Evolutionary conservation across 1,140 invertebrate genomes (phyloP), one percentile per base, ranked within the genome.

Genomic region (Meteorus sp.): DNA sequence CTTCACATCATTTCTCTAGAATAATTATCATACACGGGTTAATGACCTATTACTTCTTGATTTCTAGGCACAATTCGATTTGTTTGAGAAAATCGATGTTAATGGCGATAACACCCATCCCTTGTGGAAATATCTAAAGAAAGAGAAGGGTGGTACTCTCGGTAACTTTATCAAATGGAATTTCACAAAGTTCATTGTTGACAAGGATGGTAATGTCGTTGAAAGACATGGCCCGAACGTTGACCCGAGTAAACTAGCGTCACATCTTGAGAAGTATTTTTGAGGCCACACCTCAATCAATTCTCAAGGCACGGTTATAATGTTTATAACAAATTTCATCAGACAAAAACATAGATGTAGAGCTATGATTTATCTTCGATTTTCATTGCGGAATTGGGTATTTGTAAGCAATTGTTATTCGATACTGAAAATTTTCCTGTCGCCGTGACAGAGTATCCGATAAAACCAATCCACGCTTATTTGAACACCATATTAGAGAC

Each of bases 121-220:
- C 0, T 74, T 98, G 2, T 98, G 86, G 82, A 88, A 90, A 55
- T 98, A 88, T 69, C 81, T 98, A 70, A 97, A 97, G 81, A 79
- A 88, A 51, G 92, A 92, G 62, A 86, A 93, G 72, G 83, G 86
- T n/a, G 91, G 91, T 1, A 84, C 83, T 9, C 67, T 93, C 6
- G 87, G 87, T 37, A 85, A 85, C 73, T 89, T 88, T 53, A 95
- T 98, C 66, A 98, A 98, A 74, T 99, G 96, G 96, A 99, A 98
- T 78, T 99, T 98, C 68, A 94, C 93, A 11, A 98, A 98, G 73
- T 99, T 98, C 77, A 85, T 98, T 53, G 84, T 98, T 11, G 85
- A 97, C 76, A 93, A 89, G 73, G 82, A 96, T 31, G 96, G 96
- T 4, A 82, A 90, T 48, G 92, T 94, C 0, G 88, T 97, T 0